These are phyloP conservation scores for Aphodius granarius DNA, from an alignment of 2,888 invertebrate genomes.

Conservation along the genomic window DNA sequence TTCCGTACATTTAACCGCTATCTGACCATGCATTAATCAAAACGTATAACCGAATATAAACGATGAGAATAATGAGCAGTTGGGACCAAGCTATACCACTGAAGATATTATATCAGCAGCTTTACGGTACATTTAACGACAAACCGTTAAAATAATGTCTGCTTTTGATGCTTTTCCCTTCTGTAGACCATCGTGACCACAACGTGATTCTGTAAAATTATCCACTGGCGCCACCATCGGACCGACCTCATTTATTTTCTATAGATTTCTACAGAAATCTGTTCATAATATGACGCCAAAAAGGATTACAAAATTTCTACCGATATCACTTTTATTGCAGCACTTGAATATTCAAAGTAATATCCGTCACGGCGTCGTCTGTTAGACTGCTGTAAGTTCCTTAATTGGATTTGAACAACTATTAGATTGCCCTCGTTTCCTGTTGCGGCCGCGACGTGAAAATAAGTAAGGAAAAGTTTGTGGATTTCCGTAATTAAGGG, in stretches of 20 bases:
- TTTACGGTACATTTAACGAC: background rate
- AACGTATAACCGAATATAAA: background rate
- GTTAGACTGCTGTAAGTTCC: background rate
- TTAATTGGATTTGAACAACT: background rate
- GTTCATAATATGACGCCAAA: too few relatives aligned
- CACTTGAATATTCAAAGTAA: background rate
- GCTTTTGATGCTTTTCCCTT: background rate
- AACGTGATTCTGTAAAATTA: too few relatives aligned
- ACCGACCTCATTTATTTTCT: too few relatives aligned
- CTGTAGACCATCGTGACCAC: background rate
- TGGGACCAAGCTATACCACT: background rate
- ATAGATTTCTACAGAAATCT: too few relatives aligned
- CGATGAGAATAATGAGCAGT: background rate
- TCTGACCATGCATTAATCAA: background rate
- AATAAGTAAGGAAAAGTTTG: background rate
- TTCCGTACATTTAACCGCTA: background rate
- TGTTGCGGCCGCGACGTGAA: too few relatives aligned
- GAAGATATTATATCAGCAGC: background rate
- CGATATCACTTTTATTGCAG: too few relatives aligned
- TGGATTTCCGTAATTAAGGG: background rate
- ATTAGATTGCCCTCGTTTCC: background rate
- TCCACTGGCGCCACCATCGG: too few relatives aligned
- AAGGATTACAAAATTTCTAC: too few relatives aligned
- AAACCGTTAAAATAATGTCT: background rate
- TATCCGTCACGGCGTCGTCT: background rate